Evolutionary conservation across 2,113 vertebrate species (phyloP).

Genomic region (Callocephalon fimbriatum): DNA sequence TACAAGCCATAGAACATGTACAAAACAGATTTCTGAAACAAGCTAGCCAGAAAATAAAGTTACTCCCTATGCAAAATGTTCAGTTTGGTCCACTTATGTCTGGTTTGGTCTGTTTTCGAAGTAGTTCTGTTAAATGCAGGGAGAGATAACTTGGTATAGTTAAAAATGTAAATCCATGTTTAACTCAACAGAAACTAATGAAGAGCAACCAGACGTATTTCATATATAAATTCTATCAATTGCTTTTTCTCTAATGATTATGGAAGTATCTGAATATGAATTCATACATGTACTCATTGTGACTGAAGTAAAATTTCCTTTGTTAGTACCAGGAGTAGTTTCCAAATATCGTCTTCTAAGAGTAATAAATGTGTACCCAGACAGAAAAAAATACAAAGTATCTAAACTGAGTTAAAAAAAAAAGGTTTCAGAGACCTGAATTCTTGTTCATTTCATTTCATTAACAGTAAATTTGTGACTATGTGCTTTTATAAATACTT

Average conservation of each 20-base stretch:
- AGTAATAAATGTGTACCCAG: not conserved
- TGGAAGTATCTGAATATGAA: not conserved
- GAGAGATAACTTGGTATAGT: not conserved
- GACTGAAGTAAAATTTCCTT: not conserved
- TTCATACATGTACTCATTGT: not conserved
- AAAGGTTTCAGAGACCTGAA: not conserved
- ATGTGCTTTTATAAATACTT: not conserved
- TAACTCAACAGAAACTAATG: not conserved
- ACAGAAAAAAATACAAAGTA: not conserved
- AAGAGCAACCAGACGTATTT: not conserved
- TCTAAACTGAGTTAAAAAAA: not conserved
- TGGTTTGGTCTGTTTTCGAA: not conserved
- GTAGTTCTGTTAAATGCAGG: not conserved
- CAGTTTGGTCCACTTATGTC: not conserved
- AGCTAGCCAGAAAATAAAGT: slow-evolving; percentile 22
- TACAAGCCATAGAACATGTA: slow-evolving; percentile 40
- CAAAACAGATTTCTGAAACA: slow-evolving; percentile 1
- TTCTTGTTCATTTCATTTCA: not conserved
- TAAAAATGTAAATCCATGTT: not conserved
- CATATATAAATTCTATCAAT: not conserved
- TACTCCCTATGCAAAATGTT: not conserved
- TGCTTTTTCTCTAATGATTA: not conserved
- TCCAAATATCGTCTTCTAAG: not conserved
- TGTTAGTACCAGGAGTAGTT: not conserved
- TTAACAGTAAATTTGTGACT: not conserved